Conservation (phyloP, 2,888 invertebrate species). For the Zaprionus obscuricornis region DNA sequence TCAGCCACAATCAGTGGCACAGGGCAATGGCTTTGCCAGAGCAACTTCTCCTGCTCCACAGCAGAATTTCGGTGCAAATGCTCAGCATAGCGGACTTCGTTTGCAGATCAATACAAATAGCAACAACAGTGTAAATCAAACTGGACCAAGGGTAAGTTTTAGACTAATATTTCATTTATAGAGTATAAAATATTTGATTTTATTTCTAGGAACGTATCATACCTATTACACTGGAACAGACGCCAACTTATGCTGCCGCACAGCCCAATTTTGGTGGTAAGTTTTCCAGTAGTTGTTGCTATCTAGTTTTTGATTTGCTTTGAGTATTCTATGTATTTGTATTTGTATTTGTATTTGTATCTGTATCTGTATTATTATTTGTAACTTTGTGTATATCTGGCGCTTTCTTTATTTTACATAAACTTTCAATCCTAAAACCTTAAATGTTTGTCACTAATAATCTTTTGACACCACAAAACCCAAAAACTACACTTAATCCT, state of each 20-base stretch:
- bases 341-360: no score
- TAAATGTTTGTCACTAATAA: slow-evolving; percentile 71
- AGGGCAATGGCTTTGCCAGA: slow-evolving; percentile 65
- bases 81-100: slow-evolving; percentile 70
- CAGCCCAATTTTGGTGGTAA: slow-evolving; percentile 81
- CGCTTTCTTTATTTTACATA: no score
- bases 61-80: slow-evolving; percentile 72
- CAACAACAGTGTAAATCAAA: slow-evolving; percentile 55
- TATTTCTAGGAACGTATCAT: slow-evolving; percentile 81
- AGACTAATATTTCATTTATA: not conserved
- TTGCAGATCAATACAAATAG: slow-evolving; percentile 76
- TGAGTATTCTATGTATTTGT: not conserved
- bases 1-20: slow-evolving; percentile 40
- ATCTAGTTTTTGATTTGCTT: not conserved
- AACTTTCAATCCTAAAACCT: slow-evolving; percentile 44
- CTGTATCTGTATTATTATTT: slow-evolving; percentile 6
- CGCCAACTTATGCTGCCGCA: slow-evolving; percentile 80
- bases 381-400: slow-evolving; percentile 37
- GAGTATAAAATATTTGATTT: not conserved
- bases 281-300: slow-evolving; percentile 28
- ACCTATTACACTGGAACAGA: slow-evolving; percentile 83
- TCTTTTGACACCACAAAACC: no score
- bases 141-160: slow-evolving; percentile 69
- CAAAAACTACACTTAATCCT: slow-evolving; percentile 15
- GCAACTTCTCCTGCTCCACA: slow-evolving; percentile 30